Conservation (phyloP, 2,888 invertebrate genomes). For the Rugalucina vietnamica region DNA sequence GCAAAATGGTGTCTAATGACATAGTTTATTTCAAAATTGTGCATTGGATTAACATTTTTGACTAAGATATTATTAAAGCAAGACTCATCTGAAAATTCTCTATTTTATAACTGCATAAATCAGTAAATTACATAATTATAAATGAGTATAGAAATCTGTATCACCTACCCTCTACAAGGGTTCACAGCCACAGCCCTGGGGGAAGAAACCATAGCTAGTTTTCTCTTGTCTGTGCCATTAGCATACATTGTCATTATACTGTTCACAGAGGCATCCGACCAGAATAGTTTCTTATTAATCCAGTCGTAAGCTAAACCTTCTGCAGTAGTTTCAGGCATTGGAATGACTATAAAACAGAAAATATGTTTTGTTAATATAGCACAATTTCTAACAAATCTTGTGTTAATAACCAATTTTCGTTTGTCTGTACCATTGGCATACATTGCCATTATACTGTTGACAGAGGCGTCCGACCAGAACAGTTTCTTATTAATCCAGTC, state of each 20-base stretch:
- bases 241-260: constrained; percentile 88
- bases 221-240: constrained; percentile 93
- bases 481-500: constrained; percentile 99
- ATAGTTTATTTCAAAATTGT: no score
- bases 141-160: no score
- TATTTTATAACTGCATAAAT: no score
- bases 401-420: constrained; percentile 97
- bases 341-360: no score
- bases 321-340: constrained; percentile 43
- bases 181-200: constrained; percentile 98
- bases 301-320: constrained; percentile 89
- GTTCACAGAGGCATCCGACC: constrained; percentile 93
- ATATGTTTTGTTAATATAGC: no score
- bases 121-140: no score
- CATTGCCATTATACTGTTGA: constrained; percentile 85
- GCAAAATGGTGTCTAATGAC: no score
- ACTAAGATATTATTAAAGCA: no score
- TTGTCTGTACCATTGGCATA: constrained; percentile 93
- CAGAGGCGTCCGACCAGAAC: constrained; percentile 97
- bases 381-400: no score
- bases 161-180: constrained; percentile 94
- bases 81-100: no score
- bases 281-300: constrained; percentile 98
- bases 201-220: constrained; percentile 96
- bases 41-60: no score